Base-by-base conservation (phyloP, 2,888 invertebrate genomes). In the Pegoplata infirma region DNA sequence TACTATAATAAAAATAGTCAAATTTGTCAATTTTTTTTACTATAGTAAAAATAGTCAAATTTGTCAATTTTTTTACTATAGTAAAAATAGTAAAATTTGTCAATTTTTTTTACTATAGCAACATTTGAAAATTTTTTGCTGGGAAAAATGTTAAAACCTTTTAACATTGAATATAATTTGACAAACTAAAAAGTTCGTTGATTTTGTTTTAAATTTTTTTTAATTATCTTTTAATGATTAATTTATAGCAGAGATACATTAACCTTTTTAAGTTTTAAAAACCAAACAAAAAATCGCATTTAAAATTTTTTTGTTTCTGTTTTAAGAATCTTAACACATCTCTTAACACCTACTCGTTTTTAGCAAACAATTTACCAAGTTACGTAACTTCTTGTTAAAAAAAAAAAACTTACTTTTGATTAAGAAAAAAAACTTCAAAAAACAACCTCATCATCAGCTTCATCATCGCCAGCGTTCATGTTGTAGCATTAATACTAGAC, bases 401-500 rank as follows among this genome's bases (percentile, higher is more conserved):
- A 17, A 64, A 28, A 16, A 23, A 40, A 17, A 64, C n/a, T 40
- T 40, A 55, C 19, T 32, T 49, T 61, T 16, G 32, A 64, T 58
- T 56, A 46, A 53, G 4, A 14, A 32, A 16, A 49, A 53, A 23
- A 67, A 25, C 56, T 25, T 59, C 59, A 59, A 53, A 32, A 16
- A 49, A 53, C 16, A 67, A 25, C 56, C 19, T 59, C 59, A 59
- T 40, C 12, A 55, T 61, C 44, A 46, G 32, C 46, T 28, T 47
- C 16, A 53, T 17, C 46, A 40, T 25, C 40, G 36, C n/a, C 25
- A 40, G 12, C 17, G n/a, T 17, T 40, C 40, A 14, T n/a, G 44
- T 49, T 19, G 55, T 46, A 47, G 36, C 17, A 66, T 53, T 63
- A 66, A 66, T 58, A 66, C 44, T 66, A 73, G 66, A 59, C 73